These are phyloP conservation scores for Protobothrops mucrosquamatus DNA, from an alignment of 2,113 vertebrate genomes.

Conservation along the genomic window DNA sequence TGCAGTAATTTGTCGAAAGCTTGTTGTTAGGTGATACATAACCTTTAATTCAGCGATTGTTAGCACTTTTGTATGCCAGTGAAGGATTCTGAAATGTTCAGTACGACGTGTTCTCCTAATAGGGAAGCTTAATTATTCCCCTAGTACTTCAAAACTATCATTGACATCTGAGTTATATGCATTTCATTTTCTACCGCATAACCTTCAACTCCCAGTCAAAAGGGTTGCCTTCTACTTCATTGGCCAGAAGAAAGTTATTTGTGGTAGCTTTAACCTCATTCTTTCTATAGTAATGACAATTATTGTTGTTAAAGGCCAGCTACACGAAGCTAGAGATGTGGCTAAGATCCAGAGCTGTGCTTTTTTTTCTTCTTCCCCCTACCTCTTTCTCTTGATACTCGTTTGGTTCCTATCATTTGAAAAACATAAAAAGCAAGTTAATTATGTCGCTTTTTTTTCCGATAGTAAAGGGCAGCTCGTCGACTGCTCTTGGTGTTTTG, in stretches of 20 bases:
- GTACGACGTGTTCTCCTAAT: conserved; percentile 47
- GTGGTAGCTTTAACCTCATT: conserved; percentile 42
- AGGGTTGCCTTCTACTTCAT: conserved; percentile 27
- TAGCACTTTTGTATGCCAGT: conserved; percentile 86
- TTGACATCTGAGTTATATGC: conserved; percentile 55
- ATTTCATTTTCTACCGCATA: conserved; percentile 25
- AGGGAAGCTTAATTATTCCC: conserved; percentile 66
- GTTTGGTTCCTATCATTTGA: conserved; percentile 14
- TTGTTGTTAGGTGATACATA: conserved; percentile 79
- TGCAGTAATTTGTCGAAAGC: conserved; percentile 77
- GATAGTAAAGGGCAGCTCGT: conserved; percentile 39
- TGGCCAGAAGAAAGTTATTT: neutral
- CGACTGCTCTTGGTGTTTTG: conserved; percentile 13
- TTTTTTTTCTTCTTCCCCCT: neutral
- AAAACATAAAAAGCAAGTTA: conserved; percentile 32
- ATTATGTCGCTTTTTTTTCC: conserved; percentile 24
- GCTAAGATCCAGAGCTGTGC: neutral
- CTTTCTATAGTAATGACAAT: neutral
- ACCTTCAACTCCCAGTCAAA: conserved; percentile 58
- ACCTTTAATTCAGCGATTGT: conserved; percentile 92
- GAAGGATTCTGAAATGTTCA: conserved; percentile 70
- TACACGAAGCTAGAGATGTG: neutral
- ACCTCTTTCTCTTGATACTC: neutral
- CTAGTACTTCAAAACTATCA: conserved; percentile 53
- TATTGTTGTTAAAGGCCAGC: conserved; percentile 16